A percentile compares a stretch with the other conserved stretches of the same genome.
Evolutionary conservation across 1,140 invertebrate genomes (phyloP).

Genomic region (Psix sp.): DNA sequence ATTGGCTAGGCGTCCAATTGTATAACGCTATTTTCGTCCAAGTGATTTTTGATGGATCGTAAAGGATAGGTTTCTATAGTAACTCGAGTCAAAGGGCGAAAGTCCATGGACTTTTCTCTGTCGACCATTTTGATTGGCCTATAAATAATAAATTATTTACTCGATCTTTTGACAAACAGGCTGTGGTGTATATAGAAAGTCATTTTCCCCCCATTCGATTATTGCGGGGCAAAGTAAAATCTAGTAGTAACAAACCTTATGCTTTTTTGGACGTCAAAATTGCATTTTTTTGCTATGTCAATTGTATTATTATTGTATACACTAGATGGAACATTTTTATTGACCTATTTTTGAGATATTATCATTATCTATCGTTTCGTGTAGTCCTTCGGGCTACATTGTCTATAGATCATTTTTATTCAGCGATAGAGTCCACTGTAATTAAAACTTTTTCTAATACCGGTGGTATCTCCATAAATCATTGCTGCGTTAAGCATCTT

Average conservation of each 20-base stretch:
- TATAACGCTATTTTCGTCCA: slow-evolving; percentile 14
- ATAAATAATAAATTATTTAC: slow-evolving; percentile 12
- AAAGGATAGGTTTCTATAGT: slow-evolving; percentile 14
- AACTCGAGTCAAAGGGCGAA: too few relatives aligned
- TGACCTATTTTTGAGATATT: background rate
- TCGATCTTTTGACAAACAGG: too few relatives aligned
- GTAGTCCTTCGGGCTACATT: slow-evolving; percentile 26
- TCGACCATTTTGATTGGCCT: slow-evolving; percentile 3
- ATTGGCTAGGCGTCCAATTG: slow-evolving; percentile 6
- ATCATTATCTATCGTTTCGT: slow-evolving; percentile 20
- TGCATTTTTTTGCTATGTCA: background rate
- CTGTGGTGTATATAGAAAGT: too few relatives aligned
- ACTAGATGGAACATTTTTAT: background rate
- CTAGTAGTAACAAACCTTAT: too few relatives aligned
- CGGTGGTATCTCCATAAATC: slow-evolving; percentile 22
- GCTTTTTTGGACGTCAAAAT: background rate
- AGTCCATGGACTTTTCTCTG: background rate
- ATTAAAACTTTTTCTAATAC: slow-evolving; percentile 21
- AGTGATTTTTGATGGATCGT: slow-evolving; percentile 32
- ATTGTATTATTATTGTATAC: background rate
- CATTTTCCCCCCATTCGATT: too few relatives aligned
- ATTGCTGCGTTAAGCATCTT: slow-evolving; percentile 8
- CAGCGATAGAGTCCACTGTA: slow-evolving; percentile 5
- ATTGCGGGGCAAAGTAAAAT: too few relatives aligned
- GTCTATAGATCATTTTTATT: slow-evolving; percentile 8